Conservation (phyloP, 2,797 vertebrate species). For the Aulostomus chinensis region DNA sequence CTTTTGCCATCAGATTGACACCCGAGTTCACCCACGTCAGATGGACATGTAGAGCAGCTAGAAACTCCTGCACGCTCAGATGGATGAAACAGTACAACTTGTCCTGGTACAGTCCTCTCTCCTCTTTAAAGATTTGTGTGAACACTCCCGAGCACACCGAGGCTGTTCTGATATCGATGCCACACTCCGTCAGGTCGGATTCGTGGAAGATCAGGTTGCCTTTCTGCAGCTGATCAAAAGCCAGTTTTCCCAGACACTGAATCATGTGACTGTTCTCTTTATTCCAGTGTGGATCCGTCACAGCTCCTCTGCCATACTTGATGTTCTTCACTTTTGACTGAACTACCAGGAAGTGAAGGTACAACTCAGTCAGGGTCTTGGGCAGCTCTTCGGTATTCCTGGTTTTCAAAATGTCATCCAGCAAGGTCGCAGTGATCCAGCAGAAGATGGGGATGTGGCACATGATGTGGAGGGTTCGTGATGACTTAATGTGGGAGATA, state of each 20-base stretch:
- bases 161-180: slow-evolving; percentile 3
- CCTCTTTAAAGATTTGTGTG: slow-evolving; percentile 19
- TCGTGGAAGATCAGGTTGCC: slow-evolving; percentile 18
- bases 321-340: neutral
- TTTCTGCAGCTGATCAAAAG: slow-evolving; percentile 11
- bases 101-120: neutral
- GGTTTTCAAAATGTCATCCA: neutral
- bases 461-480: slow-evolving; percentile 10
- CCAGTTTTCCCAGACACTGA: slow-evolving; percentile 1
- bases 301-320: neutral
- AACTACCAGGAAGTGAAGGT: slow-evolving; percentile 17
- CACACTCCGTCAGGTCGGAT: slow-evolving; percentile 3
- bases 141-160: slow-evolving; percentile 17
- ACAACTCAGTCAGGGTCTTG: slow-evolving; percentile 17
- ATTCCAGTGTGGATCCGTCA: too few species aligned
- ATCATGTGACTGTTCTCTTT: slow-evolving; percentile 2
- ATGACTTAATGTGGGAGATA: neutral
- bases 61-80: slow-evolving; percentile 13
- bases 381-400: slow-evolving; percentile 1
- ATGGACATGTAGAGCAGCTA: slow-evolving; percentile 19
- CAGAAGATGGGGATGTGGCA: slow-evolving; percentile 32
- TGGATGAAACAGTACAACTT: slow-evolving; percentile 13
- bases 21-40: slow-evolving; percentile 8
- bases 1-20: neutral
- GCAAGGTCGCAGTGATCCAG: slow-evolving; percentile 10